Base-by-base conservation (phyloP, 2,797 vertebrate genomes). In the Labeo calbasu region DNA sequence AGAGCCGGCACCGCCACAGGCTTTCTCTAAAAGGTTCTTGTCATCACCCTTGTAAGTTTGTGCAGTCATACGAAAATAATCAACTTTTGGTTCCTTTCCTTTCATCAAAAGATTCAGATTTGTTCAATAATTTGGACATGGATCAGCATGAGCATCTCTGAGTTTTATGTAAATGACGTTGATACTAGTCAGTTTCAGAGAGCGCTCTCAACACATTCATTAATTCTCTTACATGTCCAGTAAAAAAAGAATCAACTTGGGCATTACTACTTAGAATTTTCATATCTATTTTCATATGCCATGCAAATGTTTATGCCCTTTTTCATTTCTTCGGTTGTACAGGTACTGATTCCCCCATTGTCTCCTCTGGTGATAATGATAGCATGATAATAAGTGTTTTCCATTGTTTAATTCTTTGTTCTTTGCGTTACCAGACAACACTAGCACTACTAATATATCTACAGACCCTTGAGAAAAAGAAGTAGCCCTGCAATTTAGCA, bases 11-110 rank as follows among this genome's bases (percentile, higher is more conserved):
- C 51, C 12, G 10, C 81, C 69, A 53, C 61, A 70, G 59, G 12
- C 48, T 65, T 63, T 55, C 68, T 73, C 43, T 46, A 19, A 76
- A 69, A 50, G 69, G 66, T 76, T 48, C 79, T 81, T 48, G 71
- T 68, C 50, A 17, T 69, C 48, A 12, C 59, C 21, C 23, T 71
- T 10, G 3, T 48, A 25, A 50, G 69, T 46, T 81, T 61, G 79
- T 71, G 66, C 50, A 43, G 32, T 63, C 59, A 46, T 46, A 46
- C 9, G 2, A 10, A 46, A 46, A 9, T 46, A 46, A 46, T 46
- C 43, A 46, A 46, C 43, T 61, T 50, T 40, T 77, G 8, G 46
- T 63, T 48, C 5, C 4, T n/a, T 71, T 48, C 40, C 5, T 63
- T 13, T 48, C 48, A 53, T 53, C 15, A 51, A 28, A 63, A 63